Evolutionary conservation across 1,140 invertebrate genomes (phyloP).

Genomic region (Nasonia vitripennis): DNA sequence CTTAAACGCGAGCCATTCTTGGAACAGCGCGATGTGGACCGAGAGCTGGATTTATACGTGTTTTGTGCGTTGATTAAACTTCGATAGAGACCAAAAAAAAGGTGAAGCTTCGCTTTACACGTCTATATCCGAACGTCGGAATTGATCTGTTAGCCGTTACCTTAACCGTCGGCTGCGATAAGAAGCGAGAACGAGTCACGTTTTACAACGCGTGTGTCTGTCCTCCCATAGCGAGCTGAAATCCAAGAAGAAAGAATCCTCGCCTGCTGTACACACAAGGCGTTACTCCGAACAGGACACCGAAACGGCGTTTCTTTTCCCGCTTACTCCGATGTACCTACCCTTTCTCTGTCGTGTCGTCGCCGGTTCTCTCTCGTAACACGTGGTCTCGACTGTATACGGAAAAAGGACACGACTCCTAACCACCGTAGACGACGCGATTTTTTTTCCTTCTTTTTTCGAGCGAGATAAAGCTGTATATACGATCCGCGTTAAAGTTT

Average conservation of each 20-base stretch:
- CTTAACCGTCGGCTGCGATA: too few species aligned
- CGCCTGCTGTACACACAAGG: not conserved
- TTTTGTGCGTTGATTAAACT: not conserved
- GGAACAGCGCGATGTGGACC: not conserved
- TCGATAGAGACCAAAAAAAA: not conserved
- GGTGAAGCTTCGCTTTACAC: too few species aligned
- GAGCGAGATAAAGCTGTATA: constrained; percentile 12
- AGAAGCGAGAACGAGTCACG: not conserved
- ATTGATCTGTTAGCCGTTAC: not conserved
- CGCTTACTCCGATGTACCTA: not conserved
- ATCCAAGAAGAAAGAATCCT: constrained; percentile 44
- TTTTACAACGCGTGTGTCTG: constrained; percentile 13
- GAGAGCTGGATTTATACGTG: not conserved
- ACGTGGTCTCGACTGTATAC: constrained; percentile 18
- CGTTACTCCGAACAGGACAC: constrained; percentile 35
- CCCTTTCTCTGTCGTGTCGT: constrained; percentile 39
- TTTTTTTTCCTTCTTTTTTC: not conserved
- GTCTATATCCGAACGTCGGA: not conserved
- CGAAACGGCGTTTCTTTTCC: not conserved
- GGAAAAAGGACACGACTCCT: not conserved
- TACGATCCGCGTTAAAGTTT: constrained; percentile 36
- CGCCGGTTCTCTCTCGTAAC: constrained; percentile 45
- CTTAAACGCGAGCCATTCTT: constrained; percentile 12
- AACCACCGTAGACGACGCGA: not conserved
- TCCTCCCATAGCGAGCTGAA: constrained; percentile 21